phyloP scores from a whole-genome alignment of 2,888 invertebrate genomes.

The Drosophila anceps region DNA sequence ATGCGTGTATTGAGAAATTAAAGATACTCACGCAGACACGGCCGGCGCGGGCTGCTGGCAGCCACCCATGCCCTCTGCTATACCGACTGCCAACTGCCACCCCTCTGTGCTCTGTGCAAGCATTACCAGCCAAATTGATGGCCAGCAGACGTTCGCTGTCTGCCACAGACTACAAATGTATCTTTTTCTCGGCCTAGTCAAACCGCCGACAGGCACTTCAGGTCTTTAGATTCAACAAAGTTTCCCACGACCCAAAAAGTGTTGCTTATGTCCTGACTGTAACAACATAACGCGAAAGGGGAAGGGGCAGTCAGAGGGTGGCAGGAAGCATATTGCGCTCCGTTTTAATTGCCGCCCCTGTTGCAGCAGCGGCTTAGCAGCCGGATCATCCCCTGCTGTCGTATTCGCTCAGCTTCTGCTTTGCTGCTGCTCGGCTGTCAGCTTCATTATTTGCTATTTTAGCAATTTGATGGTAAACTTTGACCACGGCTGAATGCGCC shows the following conservation, averaged over 20 bases:
- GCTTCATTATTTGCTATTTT: constrained; percentile 82
- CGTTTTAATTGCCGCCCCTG: constrained; percentile 78
- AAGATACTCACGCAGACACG: constrained; percentile 71
- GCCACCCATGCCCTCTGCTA: constrained; percentile 16
- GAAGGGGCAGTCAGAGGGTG: constrained; percentile 7
- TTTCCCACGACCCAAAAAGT: constrained; percentile 79
- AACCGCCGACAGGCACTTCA: constrained; percentile 73
- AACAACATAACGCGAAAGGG: constrained; percentile 51
- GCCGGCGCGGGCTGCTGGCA: constrained; percentile 10
- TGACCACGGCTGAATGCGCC: constrained; percentile 63
- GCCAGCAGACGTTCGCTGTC: constrained; percentile 78
- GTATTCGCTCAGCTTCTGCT: constrained; percentile 5
- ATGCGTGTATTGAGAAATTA: constrained; percentile 77
- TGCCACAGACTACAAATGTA: constrained; percentile 73
- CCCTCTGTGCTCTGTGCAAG: constrained; percentile 3
- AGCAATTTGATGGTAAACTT: constrained; percentile 80
- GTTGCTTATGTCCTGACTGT: constrained; percentile 80
- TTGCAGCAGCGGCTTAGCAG: constrained; percentile 67
- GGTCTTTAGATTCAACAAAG: constrained; percentile 27
- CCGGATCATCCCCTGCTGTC: constrained; percentile 75
- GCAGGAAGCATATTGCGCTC: constrained; percentile 47
- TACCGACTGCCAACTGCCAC: constrained; percentile 8
- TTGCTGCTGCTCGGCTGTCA: constrained; percentile 56
- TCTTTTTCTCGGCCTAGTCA: constrained; percentile 63
- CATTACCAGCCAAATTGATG: constrained; percentile 72